Base-by-base conservation (phyloP, 2,113 vertebrate genomes). In the Microtus oregoni region DNA sequence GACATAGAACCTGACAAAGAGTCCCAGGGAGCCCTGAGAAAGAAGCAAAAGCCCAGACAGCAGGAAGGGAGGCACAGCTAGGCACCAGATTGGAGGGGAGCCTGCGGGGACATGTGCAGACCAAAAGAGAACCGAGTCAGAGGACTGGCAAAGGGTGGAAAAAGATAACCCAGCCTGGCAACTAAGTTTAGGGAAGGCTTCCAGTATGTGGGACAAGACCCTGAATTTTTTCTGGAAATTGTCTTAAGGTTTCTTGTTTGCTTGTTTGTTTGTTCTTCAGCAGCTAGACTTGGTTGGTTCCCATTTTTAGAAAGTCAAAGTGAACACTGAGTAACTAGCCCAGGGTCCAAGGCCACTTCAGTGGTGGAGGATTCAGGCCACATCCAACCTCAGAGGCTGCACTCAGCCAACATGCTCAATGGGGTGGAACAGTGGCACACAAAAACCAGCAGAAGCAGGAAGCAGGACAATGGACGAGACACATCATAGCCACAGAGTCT, bases 111-210 rank as follows among this genome's bases (percentile, higher is more conserved):
- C n/a, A 35, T 10, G 20, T 19, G 17, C 1, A 79, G 63, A 58
- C 7, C 35, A 3, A 52, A 47, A 70, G 63, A 41, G 35, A 65
- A 44, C 5, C 30, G 35, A 50, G 6, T 11, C 35, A 55, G 47
- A 67, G 81, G 68, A 88, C n/a, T 38, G 38, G 65, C n/a, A 28
- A 90, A 61, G 77, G 73, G 65, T 0, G 30, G 35, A 30, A 79
- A 76, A 44, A 52, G 17, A 72, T 1, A 0, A 3, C 0, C 0
- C 3, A 47, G 24, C 24, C 52, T 0, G 15, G 1, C 19, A 19
- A 63, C 61, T 38, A 11, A 12, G 68, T 17, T 67, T 75, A 26
- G 5, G 6, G 24, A 61, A 41, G 32, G 8, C 4, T 50, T 89
- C 30, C 20, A 26, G 58, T 10, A 4, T 63, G 28, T 41, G 1